Percentiles rank a stretch among this genome's conserved stretches.
Evolutionary conservation across 30 jellyfish, hydroid and myxozoan genomes (phyloP).

Genomic region (Cassiopea andromeda): DNA sequence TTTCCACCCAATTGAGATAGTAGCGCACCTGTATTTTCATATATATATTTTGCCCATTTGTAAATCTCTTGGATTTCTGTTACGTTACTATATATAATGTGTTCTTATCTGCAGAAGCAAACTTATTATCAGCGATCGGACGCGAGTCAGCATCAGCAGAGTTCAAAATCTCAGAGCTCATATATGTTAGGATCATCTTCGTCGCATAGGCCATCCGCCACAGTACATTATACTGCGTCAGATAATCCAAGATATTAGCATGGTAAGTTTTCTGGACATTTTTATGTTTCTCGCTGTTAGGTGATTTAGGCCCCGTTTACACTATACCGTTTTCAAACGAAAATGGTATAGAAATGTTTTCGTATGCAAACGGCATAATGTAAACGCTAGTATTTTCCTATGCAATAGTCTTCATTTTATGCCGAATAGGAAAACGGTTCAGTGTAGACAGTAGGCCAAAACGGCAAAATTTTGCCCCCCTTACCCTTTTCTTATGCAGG

Average conservation of each 20-base stretch:
- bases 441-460: too few species aligned
- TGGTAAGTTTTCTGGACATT: not conserved
- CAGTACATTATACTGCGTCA: conserved; percentile 94
- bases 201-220: conserved; percentile 93
- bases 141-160: conserved; percentile 63
- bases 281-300: not conserved
- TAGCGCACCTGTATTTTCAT: too few species aligned
- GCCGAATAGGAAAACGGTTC: too few species aligned
- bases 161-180: conserved; percentile 34
- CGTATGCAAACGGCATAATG: too few species aligned
- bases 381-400: too few species aligned
- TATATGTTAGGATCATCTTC: conserved; percentile 65
- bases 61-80: not conserved
- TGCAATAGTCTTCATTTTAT: too few species aligned
- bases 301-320: too few species aligned
- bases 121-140: conserved; percentile 82
- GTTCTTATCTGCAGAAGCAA: conserved; percentile 45
- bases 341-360: too few species aligned
- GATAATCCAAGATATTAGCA: conserved; percentile 65
- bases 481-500: too few species aligned
- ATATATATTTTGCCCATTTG: not conserved
- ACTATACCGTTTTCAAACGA: too few species aligned
- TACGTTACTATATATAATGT: not conserved
- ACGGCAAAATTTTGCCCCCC: too few species aligned
- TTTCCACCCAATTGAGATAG: too few species aligned